These are phyloP conservation scores for Porites rus DNA, from an alignment of 92 coral and sea anemone genomes.

Conservation along the genomic window DNA sequence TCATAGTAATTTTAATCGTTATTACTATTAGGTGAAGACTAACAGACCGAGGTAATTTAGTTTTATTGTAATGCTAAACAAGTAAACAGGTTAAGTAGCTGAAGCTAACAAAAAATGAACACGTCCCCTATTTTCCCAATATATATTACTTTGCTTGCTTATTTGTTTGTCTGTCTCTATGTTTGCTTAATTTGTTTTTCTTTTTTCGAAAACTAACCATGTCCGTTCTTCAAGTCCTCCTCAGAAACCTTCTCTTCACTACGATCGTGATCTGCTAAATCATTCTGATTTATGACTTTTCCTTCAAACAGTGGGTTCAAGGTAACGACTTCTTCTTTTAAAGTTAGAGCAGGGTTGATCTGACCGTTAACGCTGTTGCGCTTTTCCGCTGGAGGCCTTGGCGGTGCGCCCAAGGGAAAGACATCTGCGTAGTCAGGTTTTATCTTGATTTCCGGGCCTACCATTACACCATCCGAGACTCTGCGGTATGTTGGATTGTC, in stretches of 20 bases:
- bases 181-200: too few relatives aligned
- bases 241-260: constrained; percentile 13
- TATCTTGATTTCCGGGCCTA: constrained; percentile 15
- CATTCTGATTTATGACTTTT: constrained; percentile 36
- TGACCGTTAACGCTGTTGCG: constrained; percentile 39
- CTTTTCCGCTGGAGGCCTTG: constrained; percentile 39
- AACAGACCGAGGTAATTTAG: too few relatives aligned
- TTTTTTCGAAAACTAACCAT: constrained; percentile 5
- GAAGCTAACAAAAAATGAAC: too few relatives aligned
- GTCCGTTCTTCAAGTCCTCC: constrained; percentile 10
- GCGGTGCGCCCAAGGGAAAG: constrained; percentile 39
- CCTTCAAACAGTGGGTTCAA: constrained; percentile 51
- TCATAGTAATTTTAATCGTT: too few relatives aligned
- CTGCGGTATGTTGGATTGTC: constrained; percentile 36
- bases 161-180: too few relatives aligned
- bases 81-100: too few relatives aligned
- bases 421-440: constrained; percentile 26
- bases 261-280: constrained; percentile 5
- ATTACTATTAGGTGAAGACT: too few relatives aligned
- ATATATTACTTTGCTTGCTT: too few relatives aligned
- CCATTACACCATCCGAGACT: constrained; percentile 17
- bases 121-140: too few relatives aligned
- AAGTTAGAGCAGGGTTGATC: constrained; percentile 38
- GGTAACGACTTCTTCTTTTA: constrained; percentile 31
- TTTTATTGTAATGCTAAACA: too few relatives aligned